Percentiles rank a stretch among this genome's conserved stretches.
phyloP scores from a whole-genome alignment of 2,888 invertebrate genomes.

The Diaprepes abbreviatus region DNA sequence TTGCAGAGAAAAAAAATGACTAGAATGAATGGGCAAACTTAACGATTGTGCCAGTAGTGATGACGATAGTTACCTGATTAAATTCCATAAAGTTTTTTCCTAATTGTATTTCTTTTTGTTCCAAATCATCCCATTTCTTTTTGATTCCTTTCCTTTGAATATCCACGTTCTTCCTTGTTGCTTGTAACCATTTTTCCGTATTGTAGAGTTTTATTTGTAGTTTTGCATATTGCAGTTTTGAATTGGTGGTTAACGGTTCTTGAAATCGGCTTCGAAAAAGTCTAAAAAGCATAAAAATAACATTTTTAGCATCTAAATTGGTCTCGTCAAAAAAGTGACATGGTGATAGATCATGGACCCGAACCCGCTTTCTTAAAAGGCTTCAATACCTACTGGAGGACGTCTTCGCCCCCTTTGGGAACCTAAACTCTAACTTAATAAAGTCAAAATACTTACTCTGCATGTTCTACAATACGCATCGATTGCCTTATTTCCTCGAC shows the following conservation, averaged over 20 bases:
- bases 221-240: conserved; percentile 30
- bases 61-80: too few species aligned
- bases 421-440: too few species aligned
- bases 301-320: too few species aligned
- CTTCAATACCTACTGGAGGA: too few species aligned
- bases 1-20: too few species aligned
- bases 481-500: not conserved
- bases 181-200: conserved; percentile 43
- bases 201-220: conserved; percentile 46
- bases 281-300: not conserved
- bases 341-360: too few species aligned
- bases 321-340: too few species aligned
- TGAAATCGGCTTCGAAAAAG: not conserved
- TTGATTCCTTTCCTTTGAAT: conserved; percentile 35
- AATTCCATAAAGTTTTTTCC: conserved; percentile 50
- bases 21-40: too few species aligned
- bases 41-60: too few species aligned
- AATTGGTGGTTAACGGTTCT: not conserved
- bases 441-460: not conserved
- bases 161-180: conserved; percentile 36
- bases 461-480: not conserved
- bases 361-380: too few species aligned
- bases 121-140: conserved; percentile 51
- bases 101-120: conserved; percentile 48
- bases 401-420: too few species aligned